phyloP scores from a whole-genome alignment of 1,140 invertebrate species.

The Hylaeus volcanicus region DNA sequence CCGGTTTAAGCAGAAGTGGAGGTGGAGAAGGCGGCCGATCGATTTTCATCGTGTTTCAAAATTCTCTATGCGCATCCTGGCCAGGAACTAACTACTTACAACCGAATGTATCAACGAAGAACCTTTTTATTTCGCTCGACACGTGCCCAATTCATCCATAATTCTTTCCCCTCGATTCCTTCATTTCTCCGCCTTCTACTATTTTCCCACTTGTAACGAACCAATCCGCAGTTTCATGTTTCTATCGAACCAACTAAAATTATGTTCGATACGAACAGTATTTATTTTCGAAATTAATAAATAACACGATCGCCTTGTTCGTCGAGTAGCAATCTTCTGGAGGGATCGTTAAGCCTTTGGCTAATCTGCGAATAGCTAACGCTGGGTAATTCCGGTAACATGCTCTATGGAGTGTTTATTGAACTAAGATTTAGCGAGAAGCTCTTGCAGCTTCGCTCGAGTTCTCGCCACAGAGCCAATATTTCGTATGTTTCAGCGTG shows the following conservation, averaged over 20 bases:
- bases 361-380: slow-evolving; percentile 31
- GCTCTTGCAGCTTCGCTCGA: not conserved
- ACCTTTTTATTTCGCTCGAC: slow-evolving; percentile 1
- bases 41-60: slow-evolving; percentile 68
- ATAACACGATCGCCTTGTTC: slow-evolving; percentile 6
- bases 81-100: slow-evolving; percentile 30
- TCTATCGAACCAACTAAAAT: too few species aligned
- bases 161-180: not conserved
- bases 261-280: not conserved
- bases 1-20: slow-evolving; percentile 32
- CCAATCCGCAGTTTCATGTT: too few species aligned
- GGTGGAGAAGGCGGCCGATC: slow-evolving; percentile 44
- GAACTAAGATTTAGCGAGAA: slow-evolving; percentile 27
- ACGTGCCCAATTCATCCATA: not conserved
- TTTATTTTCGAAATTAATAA: not conserved
- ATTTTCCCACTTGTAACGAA: too few species aligned
- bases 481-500: slow-evolving; percentile 8
- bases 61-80: slow-evolving; percentile 52
- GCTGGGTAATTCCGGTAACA: slow-evolving; percentile 30
- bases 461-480: too few species aligned
- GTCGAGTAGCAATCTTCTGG: slow-evolving; percentile 7
- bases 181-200: not conserved
- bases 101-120: not conserved
- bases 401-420: slow-evolving; percentile 41
- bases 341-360: slow-evolving; percentile 24